These are phyloP conservation scores for Catharus minimus DNA, from an alignment of 2,113 vertebrate species.

Conservation along the genomic window DNA sequence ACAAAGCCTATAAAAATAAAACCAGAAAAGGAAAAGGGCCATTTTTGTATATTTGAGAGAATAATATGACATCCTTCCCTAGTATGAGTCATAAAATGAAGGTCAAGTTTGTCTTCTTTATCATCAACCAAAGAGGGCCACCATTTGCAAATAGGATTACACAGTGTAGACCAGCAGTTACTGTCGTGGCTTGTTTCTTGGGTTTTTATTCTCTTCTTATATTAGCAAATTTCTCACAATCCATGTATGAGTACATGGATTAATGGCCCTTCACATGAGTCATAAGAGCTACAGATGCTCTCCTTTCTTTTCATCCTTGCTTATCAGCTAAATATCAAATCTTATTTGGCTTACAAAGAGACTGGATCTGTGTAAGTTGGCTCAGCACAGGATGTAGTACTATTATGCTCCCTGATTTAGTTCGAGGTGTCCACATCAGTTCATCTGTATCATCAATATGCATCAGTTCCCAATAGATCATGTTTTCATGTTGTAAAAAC, in stretches of 20 bases:
- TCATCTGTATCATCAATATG: neutral
- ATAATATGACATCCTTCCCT: neutral
- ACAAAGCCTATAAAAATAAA: neutral
- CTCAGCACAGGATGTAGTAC: neutral
- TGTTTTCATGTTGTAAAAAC: neutral
- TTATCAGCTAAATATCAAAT: neutral
- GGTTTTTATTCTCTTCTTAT: neutral
- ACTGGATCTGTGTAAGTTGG: neutral
- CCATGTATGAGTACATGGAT: neutral
- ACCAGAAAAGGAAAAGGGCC: neutral
- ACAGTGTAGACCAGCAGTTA: neutral
- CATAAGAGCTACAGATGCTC: neutral
- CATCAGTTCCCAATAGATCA: neutral
- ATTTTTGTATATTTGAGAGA: neutral
- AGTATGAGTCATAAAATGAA: neutral
- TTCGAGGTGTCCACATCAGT: neutral
- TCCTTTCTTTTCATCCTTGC: neutral
- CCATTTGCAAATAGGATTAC: neutral
- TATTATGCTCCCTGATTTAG: neutral
- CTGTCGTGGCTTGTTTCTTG: neutral
- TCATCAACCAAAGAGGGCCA: neutral
- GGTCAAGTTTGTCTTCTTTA: neutral
- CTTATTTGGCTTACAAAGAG: neutral
- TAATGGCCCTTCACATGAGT: neutral
- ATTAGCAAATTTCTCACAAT: neutral